Conservation (phyloP, 2,113 vertebrate species). For the Zosterops lateralis region DNA sequence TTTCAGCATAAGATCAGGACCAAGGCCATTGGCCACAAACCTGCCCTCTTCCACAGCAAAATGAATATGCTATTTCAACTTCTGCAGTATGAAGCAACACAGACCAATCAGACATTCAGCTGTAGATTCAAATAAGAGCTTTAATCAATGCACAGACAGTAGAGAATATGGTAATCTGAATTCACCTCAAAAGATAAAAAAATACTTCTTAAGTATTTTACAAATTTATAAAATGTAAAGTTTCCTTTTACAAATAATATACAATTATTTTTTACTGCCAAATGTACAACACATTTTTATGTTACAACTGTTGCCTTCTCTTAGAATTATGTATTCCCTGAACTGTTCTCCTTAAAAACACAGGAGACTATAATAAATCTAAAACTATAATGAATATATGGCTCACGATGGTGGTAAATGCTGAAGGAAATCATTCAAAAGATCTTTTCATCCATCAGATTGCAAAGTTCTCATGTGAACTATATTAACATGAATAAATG, state of each 20-base stretch:
- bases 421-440: neutral
- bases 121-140: neutral
- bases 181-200: neutral
- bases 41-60: neutral
- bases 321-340: neutral
- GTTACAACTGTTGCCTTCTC: neutral
- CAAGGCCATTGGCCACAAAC: neutral
- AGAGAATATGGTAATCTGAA: neutral
- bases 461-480: neutral
- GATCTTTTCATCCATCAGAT: neutral
- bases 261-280: neutral
- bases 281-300: neutral
- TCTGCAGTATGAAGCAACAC: neutral
- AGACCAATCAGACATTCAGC: neutral
- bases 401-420: neutral
- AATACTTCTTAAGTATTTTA: neutral
- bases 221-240: neutral
- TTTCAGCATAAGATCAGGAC: neutral
- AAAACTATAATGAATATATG: neutral
- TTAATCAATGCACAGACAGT: conserved; percentile 28
- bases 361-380: neutral
- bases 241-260: conserved; percentile 23
- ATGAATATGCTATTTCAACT: neutral
- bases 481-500: neutral
- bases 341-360: neutral